Conservation (phyloP, 1,140 invertebrate species). For the Diachasma alloeum region DNA sequence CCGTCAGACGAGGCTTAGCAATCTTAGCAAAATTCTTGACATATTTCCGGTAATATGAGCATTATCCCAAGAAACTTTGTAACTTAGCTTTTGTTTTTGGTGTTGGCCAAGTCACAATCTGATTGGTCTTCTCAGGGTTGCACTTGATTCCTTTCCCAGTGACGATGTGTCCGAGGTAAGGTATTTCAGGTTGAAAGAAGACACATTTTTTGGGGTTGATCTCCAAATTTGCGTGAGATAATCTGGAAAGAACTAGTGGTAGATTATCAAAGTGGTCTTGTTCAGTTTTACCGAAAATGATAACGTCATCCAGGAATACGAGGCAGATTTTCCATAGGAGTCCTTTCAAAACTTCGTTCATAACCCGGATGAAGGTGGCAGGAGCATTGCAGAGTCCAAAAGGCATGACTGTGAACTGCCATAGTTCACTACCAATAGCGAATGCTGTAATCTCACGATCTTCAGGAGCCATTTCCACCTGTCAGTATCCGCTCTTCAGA, state of each 20-base stretch:
- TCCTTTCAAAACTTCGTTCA: slow-evolving; percentile 21
- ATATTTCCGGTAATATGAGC: not conserved
- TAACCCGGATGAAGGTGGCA: slow-evolving; percentile 34
- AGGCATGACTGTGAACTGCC: slow-evolving; percentile 40
- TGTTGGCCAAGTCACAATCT: not conserved
- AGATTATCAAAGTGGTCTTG: not conserved
- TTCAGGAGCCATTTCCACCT: slow-evolving; percentile 44
- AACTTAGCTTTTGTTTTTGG: not conserved
- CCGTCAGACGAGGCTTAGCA: not conserved
- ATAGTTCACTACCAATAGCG: slow-evolving; percentile 39
- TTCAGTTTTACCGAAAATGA: not conserved
- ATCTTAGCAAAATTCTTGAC: not conserved
- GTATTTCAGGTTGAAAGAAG: not conserved
- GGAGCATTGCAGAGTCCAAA: slow-evolving; percentile 41
- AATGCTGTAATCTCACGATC: slow-evolving; percentile 55
- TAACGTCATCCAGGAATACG: not conserved
- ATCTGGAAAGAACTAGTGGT: not conserved
- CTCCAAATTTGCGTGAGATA: not conserved
- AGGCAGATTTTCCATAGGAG: not conserved
- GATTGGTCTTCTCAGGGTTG: not conserved
- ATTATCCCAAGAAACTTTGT: not conserved
- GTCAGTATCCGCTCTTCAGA: too few species aligned
- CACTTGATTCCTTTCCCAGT: not conserved
- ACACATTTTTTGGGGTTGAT: not conserved
- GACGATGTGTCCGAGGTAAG: not conserved